Percentiles rank a stretch among this genome's conserved stretches.
phyloP scores from a whole-genome alignment of 2,113 vertebrate species.

The Marcusenius ussheri region DNA sequence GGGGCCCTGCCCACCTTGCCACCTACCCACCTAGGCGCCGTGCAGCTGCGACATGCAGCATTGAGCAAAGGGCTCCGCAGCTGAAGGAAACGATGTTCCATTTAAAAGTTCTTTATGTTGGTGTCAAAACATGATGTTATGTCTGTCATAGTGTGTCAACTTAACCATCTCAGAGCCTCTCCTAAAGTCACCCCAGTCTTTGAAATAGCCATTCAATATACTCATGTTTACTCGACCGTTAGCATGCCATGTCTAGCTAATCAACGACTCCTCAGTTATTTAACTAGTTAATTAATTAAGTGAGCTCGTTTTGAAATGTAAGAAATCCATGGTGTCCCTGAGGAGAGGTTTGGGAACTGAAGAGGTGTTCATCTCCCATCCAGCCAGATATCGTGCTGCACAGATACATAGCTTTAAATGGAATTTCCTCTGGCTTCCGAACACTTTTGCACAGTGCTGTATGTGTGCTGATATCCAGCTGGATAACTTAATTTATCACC shows the following conservation, averaged over 20 bases:
- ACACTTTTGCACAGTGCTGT: neutral
- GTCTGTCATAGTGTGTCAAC: neutral
- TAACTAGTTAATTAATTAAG: neutral
- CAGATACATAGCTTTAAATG: neutral
- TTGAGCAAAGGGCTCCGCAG: no score
- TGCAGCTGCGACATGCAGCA: no score
- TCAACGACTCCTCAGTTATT: neutral
- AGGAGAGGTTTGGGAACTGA: neutral
- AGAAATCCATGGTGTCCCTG: neutral
- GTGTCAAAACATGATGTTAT: neutral
- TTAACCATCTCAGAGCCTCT: neutral
- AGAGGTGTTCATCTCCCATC: neutral
- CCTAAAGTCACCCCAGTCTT: neutral
- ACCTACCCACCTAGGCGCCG: no score
- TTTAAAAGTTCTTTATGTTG: neutral
- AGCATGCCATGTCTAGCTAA: neutral
- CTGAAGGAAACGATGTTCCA: no score
- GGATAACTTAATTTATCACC: neutral
- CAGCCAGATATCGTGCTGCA: neutral
- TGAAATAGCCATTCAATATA: neutral
- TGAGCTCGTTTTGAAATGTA: neutral
- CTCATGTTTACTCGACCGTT: neutral
- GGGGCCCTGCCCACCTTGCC: no score
- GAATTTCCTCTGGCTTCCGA: neutral
- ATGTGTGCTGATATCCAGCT: neutral